A percentile compares a stretch with the other conserved stretches of the same genome.
Conservation (phyloP, 2,888 invertebrate genomes). For the Aspidiotus rigidus region DNA sequence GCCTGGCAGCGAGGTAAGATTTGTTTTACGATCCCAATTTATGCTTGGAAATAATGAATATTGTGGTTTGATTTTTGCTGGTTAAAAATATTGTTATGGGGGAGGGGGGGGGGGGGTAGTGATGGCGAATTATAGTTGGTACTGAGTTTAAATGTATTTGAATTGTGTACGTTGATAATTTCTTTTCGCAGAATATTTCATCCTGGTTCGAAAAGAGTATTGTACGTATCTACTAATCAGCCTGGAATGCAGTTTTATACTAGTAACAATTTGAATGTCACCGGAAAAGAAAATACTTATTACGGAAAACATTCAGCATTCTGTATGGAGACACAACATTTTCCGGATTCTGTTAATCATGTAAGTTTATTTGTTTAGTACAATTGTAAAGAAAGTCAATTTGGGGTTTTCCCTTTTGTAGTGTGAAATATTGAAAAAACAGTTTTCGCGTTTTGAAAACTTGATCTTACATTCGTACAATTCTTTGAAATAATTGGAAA, state of each 20-base stretch:
- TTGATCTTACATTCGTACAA: no score
- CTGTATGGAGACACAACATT: conserved; percentile 86
- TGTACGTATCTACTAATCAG: conserved; percentile 76
- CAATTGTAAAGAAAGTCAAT: not conserved
- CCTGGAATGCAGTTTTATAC: conserved; percentile 89
- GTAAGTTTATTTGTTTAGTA: conserved; percentile 48
- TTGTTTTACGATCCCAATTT: not conserved
- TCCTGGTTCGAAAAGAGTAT: conserved; percentile 57
- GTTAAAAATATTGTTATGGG: no score
- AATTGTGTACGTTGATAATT: no score
- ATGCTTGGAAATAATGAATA: no score
- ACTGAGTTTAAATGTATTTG: no score
- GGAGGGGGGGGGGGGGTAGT: no score
- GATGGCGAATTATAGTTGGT: no score
- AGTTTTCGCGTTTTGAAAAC: no score
- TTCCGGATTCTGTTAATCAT: conserved; percentile 80
- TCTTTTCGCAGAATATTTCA: conserved; percentile 49
- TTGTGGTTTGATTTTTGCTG: no score
- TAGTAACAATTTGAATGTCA: conserved; percentile 48
- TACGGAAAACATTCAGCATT: conserved; percentile 73
- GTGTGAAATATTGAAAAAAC: no score
- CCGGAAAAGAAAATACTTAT: conserved; percentile 58
- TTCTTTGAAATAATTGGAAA: no score
- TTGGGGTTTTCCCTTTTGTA: not conserved
- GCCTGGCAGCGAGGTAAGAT: not conserved